phyloP scores from a whole-genome alignment of 1,140 invertebrate species.

The Drosophila pruinosa region DNA sequence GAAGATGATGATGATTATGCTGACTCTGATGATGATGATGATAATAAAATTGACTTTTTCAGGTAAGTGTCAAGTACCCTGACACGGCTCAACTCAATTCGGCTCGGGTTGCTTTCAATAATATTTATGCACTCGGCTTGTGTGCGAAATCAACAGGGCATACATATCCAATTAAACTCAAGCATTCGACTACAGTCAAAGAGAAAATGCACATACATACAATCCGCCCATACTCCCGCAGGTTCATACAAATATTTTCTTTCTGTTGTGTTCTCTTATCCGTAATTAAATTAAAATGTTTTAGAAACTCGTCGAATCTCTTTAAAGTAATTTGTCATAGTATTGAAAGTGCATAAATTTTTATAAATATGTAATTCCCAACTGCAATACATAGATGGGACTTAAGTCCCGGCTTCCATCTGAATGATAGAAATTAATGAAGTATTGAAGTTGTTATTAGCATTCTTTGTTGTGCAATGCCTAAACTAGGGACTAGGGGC shows the following conservation, averaged over 20 bases:
- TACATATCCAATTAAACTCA: constrained; percentile 79
- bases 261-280: background rate
- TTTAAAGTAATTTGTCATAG: background rate
- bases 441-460: background rate
- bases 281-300: constrained; percentile 10
- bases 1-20: constrained; percentile 10
- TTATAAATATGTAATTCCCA: background rate
- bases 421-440: background rate
- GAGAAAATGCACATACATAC: constrained; percentile 39
- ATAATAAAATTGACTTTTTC: constrained; percentile 40
- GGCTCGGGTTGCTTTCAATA: constrained; percentile 63
- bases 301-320: background rate
- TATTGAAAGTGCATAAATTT: background rate
- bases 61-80: constrained; percentile 63
- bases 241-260: constrained; percentile 1
- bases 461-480: background rate
- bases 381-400: background rate
- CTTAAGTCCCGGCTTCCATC: background rate
- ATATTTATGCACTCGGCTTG: constrained; percentile 72
- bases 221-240: background rate
- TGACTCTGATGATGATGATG: constrained; percentile 5
- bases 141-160: constrained; percentile 69
- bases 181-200: constrained; percentile 65
- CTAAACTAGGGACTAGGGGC: background rate
- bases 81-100: constrained; percentile 47